Percentiles rank a stretch among this genome's conserved stretches.
These are phyloP conservation scores for Peromyscus melanophrys DNA, from an alignment of 2,797 vertebrate species.

Conservation along the genomic window DNA sequence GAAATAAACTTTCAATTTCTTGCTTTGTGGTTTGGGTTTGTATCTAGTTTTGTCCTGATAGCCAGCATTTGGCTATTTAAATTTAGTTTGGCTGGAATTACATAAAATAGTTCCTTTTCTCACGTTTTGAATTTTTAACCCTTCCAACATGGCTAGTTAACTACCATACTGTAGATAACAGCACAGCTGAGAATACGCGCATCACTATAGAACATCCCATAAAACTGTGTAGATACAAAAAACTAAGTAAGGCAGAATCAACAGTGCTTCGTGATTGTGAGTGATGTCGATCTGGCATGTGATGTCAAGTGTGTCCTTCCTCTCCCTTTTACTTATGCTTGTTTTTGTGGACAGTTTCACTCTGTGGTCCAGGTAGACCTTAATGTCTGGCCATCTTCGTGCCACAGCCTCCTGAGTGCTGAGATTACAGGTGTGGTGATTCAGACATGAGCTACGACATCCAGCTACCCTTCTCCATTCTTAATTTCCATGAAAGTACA, in stretches of 20 bases:
- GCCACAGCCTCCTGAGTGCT: not conserved
- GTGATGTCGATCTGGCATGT: not conserved
- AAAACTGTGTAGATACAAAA: not conserved
- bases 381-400: not conserved
- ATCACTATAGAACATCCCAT: not conserved
- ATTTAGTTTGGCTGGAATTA: conserved; percentile 48
- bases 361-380: not conserved
- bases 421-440: not conserved
- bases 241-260: not conserved
- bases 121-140: conserved; percentile 18
- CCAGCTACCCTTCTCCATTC: not conserved
- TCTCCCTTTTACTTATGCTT: not conserved
- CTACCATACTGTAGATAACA: not conserved
- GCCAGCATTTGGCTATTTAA: conserved; percentile 22
- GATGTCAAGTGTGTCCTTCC: not conserved
- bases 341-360: not conserved
- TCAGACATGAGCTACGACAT: not conserved
- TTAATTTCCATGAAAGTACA: conserved; percentile 22
- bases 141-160: not conserved
- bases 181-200: not conserved
- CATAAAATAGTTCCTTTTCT: conserved; percentile 49
- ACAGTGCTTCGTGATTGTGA: not conserved
- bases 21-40: conserved; percentile 54
- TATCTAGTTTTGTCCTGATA: not conserved
- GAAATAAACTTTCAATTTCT: conserved; percentile 15